Base-by-base conservation (phyloP, 2,113 vertebrate genomes). In the Lagenorhynchus albirostris region DNA sequence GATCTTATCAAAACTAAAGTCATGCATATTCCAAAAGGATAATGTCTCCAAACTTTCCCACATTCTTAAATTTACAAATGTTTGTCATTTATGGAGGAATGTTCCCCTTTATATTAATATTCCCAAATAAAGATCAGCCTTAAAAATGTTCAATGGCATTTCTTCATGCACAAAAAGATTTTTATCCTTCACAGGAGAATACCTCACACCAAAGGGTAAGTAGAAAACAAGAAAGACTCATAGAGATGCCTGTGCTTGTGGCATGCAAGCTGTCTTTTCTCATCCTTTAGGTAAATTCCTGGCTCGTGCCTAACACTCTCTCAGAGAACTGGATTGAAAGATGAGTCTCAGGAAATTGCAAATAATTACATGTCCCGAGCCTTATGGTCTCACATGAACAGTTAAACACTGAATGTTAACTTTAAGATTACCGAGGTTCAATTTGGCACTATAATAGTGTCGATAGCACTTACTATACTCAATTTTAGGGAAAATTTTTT, bases 361-460 rank as follows among this genome's bases (percentile, higher is more conserved):
- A 71, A 92, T 80, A 92, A 73, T 73, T 73, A 50, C 31, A 79
- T 7, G 25, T 10, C 23, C 58, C 38, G 1, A 77, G 31, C 8
- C 65, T n/a, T 36, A 6, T 38, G 60, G 73, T 89, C n/a, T 89
- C 50, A 73, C 11, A 44, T 58, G 41, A 94, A 44, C 17, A 95
- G 73, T 89, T 67, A 89, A 90, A 96, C 18, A 25, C 2, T 82
- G 53, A 82, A 68, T 74, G n/a, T 47, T 96, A 95, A 86, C 85
- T 95, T 82, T 82, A 82, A 95, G 67, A 92, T n/a, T 67, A 17
- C 26, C 44, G 79, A 13, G 9, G 38, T 83, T 71, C 58, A 15
- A 58, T n/a, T 63, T 47, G 84, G 53, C 92, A 68, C 17, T 82
- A 47, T 93, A 58, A 73, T 47, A 91, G 63, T 58, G 38, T 74